phyloP scores from a whole-genome alignment of 1,140 invertebrate genomes.

The Saccostrea glomerata region DNA sequence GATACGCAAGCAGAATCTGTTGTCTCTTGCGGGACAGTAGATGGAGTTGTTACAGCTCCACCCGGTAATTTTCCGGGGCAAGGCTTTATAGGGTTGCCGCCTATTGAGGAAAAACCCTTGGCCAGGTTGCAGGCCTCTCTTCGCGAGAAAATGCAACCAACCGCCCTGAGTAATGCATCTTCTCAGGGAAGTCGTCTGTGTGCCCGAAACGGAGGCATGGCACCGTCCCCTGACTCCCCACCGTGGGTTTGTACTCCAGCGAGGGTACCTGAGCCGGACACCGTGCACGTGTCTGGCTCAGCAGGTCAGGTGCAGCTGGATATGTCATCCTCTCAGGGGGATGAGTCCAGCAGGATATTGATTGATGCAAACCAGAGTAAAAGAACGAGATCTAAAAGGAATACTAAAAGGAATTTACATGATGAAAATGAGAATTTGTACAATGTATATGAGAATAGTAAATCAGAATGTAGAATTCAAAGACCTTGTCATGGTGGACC shows the following conservation, averaged over 20 bases:
- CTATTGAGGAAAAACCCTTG: neutral
- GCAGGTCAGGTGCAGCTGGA: neutral
- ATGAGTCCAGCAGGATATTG: neutral
- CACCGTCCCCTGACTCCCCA: neutral
- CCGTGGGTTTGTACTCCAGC: no score
- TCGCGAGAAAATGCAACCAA: neutral
- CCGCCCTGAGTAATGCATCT: neutral
- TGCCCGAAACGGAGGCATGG: constrained; percentile 5
- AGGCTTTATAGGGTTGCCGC: neutral
- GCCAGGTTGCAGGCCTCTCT: neutral
- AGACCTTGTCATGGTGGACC: neutral
- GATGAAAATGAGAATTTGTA: neutral
- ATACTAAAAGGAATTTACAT: neutral
- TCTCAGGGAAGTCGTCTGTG: constrained; percentile 9
- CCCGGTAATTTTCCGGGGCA: neutral
- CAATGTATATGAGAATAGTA: neutral
- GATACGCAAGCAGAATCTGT: neutral
- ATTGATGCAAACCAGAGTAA: neutral
- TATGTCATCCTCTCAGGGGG: neutral
- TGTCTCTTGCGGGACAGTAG: neutral
- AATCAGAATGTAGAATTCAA: neutral
- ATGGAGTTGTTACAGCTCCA: neutral
- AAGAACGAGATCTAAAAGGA: neutral
- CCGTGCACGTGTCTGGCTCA: no score
- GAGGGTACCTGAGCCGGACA: no score